Evolutionary conservation across 2,888 invertebrate species (phyloP).

Genomic region (Buathra laborator): DNA sequence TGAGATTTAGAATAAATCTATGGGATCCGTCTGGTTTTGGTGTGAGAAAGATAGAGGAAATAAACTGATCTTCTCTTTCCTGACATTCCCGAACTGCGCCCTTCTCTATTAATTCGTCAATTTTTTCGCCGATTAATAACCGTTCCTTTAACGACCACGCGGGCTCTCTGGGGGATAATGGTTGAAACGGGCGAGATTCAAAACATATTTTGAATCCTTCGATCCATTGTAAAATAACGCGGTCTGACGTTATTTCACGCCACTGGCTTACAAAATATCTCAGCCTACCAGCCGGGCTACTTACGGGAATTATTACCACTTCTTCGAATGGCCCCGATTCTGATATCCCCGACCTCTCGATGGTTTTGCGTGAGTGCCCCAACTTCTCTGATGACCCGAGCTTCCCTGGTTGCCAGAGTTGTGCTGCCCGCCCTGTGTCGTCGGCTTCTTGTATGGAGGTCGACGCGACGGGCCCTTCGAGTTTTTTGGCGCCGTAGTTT

Average conservation of each 20-base stretch:
- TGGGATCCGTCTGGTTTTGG: conserved; percentile 70
- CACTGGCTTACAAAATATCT: conserved; percentile 21
- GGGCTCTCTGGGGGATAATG: conserved; percentile 13
- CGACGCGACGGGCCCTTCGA: conserved; percentile 56
- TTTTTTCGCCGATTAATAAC: conserved; percentile 12
- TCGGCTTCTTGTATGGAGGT: conserved; percentile 18
- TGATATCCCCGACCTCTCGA: neutral
- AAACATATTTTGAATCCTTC: conserved; percentile 45
- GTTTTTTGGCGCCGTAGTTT: conserved; percentile 60
- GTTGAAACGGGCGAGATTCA: neutral
- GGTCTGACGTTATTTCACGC: neutral
- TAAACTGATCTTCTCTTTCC: conserved; percentile 1
- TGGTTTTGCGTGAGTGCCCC: neutral
- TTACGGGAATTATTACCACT: conserved; percentile 31
- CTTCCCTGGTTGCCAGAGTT: conserved; percentile 30
- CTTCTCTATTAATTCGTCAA: conserved; percentile 33
- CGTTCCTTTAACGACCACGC: conserved; percentile 1
- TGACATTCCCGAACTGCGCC: conserved; percentile 23
- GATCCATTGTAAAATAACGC: conserved; percentile 23
- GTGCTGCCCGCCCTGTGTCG: conserved; percentile 30
- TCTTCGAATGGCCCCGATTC: conserved; percentile 17
- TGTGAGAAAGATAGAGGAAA: conserved; percentile 68
- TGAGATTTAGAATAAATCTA: conserved; percentile 72
- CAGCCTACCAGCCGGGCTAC: conserved; percentile 26
- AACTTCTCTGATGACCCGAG: conserved; percentile 2